Percentiles rank a stretch among this genome's conserved stretches.
Evolutionary conservation across 2,797 vertebrate genomes (phyloP).

Genomic region (Rallus crepitans): DNA sequence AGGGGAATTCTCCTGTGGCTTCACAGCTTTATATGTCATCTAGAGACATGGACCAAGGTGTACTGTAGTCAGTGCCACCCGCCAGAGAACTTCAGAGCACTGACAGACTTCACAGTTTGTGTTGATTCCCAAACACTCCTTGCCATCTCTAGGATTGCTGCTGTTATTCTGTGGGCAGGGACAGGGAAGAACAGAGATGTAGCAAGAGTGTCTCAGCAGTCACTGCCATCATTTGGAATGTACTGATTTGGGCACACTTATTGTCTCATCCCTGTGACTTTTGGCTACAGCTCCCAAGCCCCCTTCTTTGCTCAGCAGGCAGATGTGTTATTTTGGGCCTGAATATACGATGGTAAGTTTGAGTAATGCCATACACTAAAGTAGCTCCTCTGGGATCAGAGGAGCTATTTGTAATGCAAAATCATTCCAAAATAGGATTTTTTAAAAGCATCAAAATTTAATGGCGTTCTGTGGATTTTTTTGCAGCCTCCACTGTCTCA

Average conservation of each 20-base stretch:
- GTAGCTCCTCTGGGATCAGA: background rate
- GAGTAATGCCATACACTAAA: background rate
- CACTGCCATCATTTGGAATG: background rate
- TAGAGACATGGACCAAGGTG: rapidly evolving
- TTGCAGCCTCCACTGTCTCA: background rate
- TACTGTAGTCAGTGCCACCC: background rate
- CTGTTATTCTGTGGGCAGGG: background rate
- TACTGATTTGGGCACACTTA: background rate
- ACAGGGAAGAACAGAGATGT: background rate
- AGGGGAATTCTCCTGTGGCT: background rate
- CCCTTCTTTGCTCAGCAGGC: background rate
- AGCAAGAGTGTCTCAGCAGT: background rate
- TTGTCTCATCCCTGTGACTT: background rate
- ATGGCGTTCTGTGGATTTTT: background rate
- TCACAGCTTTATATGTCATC: background rate
- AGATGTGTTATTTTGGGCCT: background rate
- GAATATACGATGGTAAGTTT: background rate
- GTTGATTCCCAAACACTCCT: background rate
- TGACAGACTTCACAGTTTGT: background rate
- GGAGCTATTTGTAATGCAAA: background rate
- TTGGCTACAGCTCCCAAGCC: background rate
- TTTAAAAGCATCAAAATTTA: background rate
- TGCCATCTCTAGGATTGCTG: background rate
- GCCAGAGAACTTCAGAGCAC: background rate
- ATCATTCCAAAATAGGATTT: background rate